Percentiles rank a stretch among this genome's conserved stretches.
These are phyloP conservation scores for Ochotona curzoniae DNA, from an alignment of 2,113 vertebrate genomes.

Conservation along the genomic window DNA sequence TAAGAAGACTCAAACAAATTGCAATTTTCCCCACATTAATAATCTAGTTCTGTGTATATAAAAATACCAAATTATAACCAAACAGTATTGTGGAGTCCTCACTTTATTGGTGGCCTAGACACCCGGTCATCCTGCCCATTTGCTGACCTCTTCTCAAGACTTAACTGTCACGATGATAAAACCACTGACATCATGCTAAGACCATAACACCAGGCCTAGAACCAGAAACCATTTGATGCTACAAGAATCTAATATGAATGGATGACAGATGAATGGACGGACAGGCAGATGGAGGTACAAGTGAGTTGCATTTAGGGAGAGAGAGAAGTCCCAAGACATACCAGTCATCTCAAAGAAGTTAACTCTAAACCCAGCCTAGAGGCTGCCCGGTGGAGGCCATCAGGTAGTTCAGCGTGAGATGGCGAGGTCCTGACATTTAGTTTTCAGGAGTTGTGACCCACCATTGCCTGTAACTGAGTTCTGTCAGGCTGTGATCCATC, in stretches of 20 bases:
- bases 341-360: slow-evolving; percentile 5
- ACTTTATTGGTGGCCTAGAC: neutral
- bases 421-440: neutral
- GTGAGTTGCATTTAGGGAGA: neutral
- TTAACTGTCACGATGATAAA: neutral
- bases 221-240: neutral
- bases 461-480: neutral
- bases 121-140: neutral
- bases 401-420: neutral
- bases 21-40: neutral
- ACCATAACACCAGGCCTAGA: neutral
- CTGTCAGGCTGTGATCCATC: neutral
- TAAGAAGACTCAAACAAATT: neutral
- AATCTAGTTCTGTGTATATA: neutral
- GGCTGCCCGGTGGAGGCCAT: neutral
- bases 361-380: neutral
- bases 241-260: neutral
- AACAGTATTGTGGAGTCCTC: neutral
- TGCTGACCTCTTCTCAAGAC: neutral
- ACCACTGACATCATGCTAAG: neutral
- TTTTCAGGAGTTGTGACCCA: neutral
- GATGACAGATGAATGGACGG: neutral
- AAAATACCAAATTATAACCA: neutral
- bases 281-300: neutral
- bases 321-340: neutral